phyloP scores from a whole-genome alignment of 2,797 vertebrate genomes.

The Malacoraja senta region DNA sequence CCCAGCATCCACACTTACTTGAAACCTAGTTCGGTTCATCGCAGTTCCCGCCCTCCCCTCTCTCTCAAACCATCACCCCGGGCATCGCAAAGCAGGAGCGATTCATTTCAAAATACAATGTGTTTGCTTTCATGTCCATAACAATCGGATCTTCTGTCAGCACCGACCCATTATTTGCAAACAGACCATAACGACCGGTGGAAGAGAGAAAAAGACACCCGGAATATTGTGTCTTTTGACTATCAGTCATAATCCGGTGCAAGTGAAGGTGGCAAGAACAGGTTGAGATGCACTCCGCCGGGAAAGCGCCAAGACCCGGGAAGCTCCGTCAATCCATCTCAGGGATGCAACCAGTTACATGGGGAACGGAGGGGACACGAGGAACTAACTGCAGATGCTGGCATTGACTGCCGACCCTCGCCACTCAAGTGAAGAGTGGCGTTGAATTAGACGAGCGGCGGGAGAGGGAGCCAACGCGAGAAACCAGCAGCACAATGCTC shows the following conservation, averaged over 20 bases:
- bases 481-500: neutral
- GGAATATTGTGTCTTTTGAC: neutral
- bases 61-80: neutral
- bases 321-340: neutral
- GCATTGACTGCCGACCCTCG: too few relatives aligned
- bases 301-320: neutral
- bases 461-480: neutral
- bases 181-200: neutral
- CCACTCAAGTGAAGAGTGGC: neutral
- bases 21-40: neutral
- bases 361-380: neutral
- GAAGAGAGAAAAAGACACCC: too few relatives aligned
- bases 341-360: too few relatives aligned
- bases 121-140: neutral
- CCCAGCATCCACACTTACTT: neutral
- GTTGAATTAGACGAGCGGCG: neutral
- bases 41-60: neutral
- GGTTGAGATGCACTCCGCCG: neutral
- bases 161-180: neutral
- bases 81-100: neutral
- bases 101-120: neutral
- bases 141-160: neutral
- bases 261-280: neutral
- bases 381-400: too few relatives aligned
- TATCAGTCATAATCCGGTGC: neutral